phyloP scores from a whole-genome alignment of 2,888 invertebrate genomes.

The Chironomus tentans region DNA sequence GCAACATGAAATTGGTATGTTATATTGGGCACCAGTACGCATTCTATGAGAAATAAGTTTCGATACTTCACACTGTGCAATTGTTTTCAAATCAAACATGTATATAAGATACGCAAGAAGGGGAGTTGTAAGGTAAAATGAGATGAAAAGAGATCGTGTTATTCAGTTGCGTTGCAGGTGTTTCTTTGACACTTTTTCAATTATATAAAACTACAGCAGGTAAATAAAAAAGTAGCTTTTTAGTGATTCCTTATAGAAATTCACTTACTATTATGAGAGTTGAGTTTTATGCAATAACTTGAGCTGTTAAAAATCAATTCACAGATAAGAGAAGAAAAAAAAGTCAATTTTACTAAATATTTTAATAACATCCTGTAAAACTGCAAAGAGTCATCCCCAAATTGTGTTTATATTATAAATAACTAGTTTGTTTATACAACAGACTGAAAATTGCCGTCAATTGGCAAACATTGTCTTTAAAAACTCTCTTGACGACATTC shows the following conservation, averaged over 20 bases:
- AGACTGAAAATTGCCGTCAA: conserved; percentile 15
- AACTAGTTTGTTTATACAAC: conserved; percentile 15
- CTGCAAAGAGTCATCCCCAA: not conserved
- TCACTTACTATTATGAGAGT: no score
- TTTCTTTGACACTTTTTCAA: conserved; percentile 11
- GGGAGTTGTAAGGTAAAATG: not conserved
- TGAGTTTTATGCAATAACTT: not conserved
- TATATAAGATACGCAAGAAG: no score
- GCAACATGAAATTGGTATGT: not conserved
- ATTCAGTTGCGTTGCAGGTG: conserved; percentile 26
- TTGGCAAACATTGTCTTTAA: conserved; percentile 19
- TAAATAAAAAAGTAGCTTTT: no score
- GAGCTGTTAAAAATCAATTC: not conserved
- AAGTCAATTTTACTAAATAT: not conserved
- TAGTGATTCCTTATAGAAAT: no score
- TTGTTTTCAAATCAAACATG: not conserved
- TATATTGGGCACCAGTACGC: not conserved
- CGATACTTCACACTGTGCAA: conserved; percentile 3
- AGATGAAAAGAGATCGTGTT: not conserved
- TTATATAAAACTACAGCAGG: no score
- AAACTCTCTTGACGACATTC: not conserved
- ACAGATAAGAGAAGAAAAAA: not conserved
- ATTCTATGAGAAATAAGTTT: not conserved
- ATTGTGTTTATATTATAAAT: not conserved
- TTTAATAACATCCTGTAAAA: not conserved